phyloP scores from a whole-genome alignment of 2,113 vertebrate genomes.

The Zapornia atra region DNA sequence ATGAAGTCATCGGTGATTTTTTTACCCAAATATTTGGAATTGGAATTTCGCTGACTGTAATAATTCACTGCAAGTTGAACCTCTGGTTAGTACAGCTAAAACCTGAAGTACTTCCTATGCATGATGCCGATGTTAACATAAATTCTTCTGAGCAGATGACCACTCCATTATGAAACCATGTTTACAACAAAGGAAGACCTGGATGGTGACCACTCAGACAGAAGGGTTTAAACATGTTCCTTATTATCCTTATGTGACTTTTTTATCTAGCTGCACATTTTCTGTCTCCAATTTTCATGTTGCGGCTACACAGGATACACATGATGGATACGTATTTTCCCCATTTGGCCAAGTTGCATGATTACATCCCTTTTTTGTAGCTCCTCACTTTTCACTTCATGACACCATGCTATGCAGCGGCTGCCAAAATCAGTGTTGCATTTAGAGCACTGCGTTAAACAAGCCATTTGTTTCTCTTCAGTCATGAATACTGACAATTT shows the following conservation, averaged over 20 bases:
- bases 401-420: slow-evolving; percentile 1
- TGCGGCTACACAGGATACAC: not conserved
- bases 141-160: not conserved
- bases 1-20: not conserved
- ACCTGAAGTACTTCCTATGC: not conserved
- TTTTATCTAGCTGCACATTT: not conserved
- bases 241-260: not conserved
- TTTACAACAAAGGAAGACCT: not conserved
- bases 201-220: not conserved
- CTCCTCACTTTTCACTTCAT: slow-evolving; percentile 41
- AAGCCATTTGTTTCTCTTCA: slow-evolving; percentile 54
- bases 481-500: slow-evolving; percentile 43
- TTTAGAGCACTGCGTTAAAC: slow-evolving; percentile 43
- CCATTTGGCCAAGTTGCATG: not conserved
- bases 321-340: not conserved
- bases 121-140: not conserved
- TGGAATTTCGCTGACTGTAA: not conserved
- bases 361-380: not conserved
- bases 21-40: not conserved
- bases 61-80: not conserved
- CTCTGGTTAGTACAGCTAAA: not conserved
- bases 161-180: not conserved
- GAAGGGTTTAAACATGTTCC: not conserved
- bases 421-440: slow-evolving; percentile 45
- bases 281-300: not conserved